Evolutionary conservation across 2,797 vertebrate genomes (phyloP), one percentile per base, ranked within the genome.

Genomic region (Epinephelus malabaricus): DNA sequence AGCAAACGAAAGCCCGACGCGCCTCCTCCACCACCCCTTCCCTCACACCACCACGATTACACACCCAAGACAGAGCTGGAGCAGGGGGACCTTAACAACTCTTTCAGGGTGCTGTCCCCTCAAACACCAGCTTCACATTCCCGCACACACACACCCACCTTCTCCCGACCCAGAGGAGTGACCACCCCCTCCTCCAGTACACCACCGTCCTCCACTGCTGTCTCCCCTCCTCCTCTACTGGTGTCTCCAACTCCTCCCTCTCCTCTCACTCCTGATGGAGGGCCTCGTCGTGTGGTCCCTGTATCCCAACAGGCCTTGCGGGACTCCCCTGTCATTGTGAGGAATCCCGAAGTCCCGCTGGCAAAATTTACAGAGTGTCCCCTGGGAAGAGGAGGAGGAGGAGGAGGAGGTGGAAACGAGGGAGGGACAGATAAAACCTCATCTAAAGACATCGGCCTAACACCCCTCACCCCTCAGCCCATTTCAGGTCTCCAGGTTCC

Each of bases 241-340:
- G 91, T 96, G 63, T 95, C 97, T 56, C 89, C 96, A 61, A 94
- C 96, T 5, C 96, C 96, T 8, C 96, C 96, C 21, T 96, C 97
- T 2, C 96, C 97, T 54, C 92, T 97, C 66, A 84, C 96, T 62
- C 93, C 96, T 0, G 97, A 97, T 6, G 95, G 96, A 14, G 94
- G 95, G 0, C 94, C 96, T 59, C 96, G 96, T 21, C 93, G 96
- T 34, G 92, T 96, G 45, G 95, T 96, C 9, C 94, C 97, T 0
- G 94, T 96, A 23, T 88, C 95, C 85, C 95, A 95, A n/a, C 95
- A 95, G 84, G 83, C 93, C 64, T 93, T 97, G 81, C 94, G 97
- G 71, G 97, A 97, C 87, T 98, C 97, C 0, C 97, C 97, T 0
- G 96, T 98, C 77, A 97, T 98, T 63, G 97, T 98, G 21, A 95